Percentiles rank a stretch among this genome's conserved stretches.
Conservation (phyloP, 2,113 vertebrate species). For the Caranx melampygus region DNA sequence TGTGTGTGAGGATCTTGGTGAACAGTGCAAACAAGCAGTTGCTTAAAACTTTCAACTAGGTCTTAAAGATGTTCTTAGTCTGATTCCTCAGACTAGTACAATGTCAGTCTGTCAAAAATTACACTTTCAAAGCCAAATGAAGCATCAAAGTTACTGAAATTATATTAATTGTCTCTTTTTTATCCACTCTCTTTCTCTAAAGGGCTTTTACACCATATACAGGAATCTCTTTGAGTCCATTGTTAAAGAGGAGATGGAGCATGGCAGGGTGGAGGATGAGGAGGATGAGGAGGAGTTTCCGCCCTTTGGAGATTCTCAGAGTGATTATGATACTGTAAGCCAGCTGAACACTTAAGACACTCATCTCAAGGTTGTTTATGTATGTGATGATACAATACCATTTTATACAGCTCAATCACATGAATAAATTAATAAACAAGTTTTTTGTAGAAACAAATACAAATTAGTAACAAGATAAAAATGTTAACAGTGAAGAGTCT, state of each 20-base stretch:
- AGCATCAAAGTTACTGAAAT: background rate
- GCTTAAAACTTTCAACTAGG: background rate
- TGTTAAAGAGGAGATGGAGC: conserved; percentile 92
- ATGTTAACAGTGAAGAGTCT: background rate
- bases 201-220: conserved; percentile 96
- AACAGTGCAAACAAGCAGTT: background rate
- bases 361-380: background rate
- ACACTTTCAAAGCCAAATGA: background rate
- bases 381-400: background rate
- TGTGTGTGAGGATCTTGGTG: background rate
- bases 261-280: conserved; percentile 80
- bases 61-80: background rate
- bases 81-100: no score
- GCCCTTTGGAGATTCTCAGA: conserved; percentile 90
- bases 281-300: conserved; percentile 88
- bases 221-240: conserved; percentile 92
- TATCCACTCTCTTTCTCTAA: background rate
- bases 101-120: background rate
- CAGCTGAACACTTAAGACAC: background rate
- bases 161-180: background rate
- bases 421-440: background rate
- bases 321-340: conserved; percentile 94
- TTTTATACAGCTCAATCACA: background rate
- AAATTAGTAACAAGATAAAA: background rate
- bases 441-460: background rate